Conservation (phyloP, 2,888 invertebrate species). For the Invenusta paracnida region DNA sequence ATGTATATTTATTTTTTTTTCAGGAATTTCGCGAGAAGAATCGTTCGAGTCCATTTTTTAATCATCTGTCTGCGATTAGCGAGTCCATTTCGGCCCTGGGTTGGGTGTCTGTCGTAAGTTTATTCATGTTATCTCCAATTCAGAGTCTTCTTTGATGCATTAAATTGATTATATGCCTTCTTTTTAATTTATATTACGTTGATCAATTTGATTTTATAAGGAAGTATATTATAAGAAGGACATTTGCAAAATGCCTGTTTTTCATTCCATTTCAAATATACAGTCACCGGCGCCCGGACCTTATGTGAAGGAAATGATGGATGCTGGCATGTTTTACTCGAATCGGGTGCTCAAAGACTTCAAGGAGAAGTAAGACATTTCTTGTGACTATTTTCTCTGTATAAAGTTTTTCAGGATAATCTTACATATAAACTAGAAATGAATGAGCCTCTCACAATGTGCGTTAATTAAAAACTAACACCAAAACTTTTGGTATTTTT, state of each 20-base stretch:
- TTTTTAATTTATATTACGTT: too few species aligned
- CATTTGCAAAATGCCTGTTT: too few species aligned
- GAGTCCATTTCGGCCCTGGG: conserved; percentile 92
- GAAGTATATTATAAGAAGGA: too few species aligned
- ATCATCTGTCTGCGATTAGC: conserved; percentile 89
- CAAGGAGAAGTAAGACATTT: conserved; percentile 80
- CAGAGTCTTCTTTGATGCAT: neutral
- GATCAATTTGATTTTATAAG: too few species aligned
- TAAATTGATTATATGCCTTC: neutral
- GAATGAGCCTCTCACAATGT: too few species aligned
- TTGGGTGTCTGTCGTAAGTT: conserved; percentile 73
- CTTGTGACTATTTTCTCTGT: too few species aligned
- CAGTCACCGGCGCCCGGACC: conserved; percentile 86
- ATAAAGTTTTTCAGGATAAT: too few species aligned
- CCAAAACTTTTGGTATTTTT: too few species aligned
- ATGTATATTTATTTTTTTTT: neutral
- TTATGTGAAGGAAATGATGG: conserved; percentile 94
- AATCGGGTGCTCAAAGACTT: conserved; percentile 95
- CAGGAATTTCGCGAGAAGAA: conserved; percentile 81
- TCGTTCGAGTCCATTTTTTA: conserved; percentile 76
- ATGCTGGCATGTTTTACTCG: conserved; percentile 93
- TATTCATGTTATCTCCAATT: too few species aligned
- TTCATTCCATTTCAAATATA: too few species aligned
- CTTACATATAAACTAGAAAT: too few species aligned
- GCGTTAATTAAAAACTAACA: too few species aligned